Conservation (phyloP, 2,113 vertebrate species). For the Dunckerocampus dactyliophorus region DNA sequence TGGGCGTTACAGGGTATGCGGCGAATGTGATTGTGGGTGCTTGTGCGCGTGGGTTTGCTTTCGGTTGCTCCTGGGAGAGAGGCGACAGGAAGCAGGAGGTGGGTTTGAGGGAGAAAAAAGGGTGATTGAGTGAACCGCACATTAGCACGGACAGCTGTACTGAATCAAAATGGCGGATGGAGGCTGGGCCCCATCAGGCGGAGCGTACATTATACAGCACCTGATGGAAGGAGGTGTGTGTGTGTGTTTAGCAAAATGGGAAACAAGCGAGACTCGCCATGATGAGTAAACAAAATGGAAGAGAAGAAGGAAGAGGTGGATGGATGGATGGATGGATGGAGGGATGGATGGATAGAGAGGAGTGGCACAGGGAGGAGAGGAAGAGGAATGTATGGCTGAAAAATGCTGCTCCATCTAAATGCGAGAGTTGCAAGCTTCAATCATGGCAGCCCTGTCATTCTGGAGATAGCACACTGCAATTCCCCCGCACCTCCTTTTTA, state of each 20-base stretch:
- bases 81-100: slow-evolving; percentile 31
- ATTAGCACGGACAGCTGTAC: slow-evolving; percentile 75
- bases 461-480: slow-evolving; percentile 69
- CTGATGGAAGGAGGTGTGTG: slow-evolving; percentile 59
- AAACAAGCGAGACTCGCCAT: slow-evolving; percentile 29
- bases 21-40: slow-evolving; percentile 42
- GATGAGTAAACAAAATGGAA: slow-evolving; percentile 38
- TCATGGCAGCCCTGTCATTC: slow-evolving; percentile 65
- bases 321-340: too few species aligned
- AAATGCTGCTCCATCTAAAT: slow-evolving; percentile 70
- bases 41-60: slow-evolving; percentile 11
- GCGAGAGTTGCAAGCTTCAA: slow-evolving; percentile 65
- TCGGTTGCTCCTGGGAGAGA: slow-evolving; percentile 1
- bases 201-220: slow-evolving; percentile 70
- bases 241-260: slow-evolving; percentile 15
- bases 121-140: slow-evolving; percentile 71
- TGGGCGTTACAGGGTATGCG: slow-evolving; percentile 38
- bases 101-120: slow-evolving; percentile 34
- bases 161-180: slow-evolving; percentile 79
- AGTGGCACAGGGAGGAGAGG: not conserved
- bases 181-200: slow-evolving; percentile 64
- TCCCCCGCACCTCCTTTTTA: slow-evolving; percentile 69
- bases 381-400: slow-evolving; percentile 33
- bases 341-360: slow-evolving; percentile 25
- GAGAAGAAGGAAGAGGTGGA: slow-evolving; percentile 24